Evolutionary conservation across 2,797 vertebrate genomes (phyloP), one percentile per base, ranked within the genome.

Genomic region (Eulemur rubriventer): DNA sequence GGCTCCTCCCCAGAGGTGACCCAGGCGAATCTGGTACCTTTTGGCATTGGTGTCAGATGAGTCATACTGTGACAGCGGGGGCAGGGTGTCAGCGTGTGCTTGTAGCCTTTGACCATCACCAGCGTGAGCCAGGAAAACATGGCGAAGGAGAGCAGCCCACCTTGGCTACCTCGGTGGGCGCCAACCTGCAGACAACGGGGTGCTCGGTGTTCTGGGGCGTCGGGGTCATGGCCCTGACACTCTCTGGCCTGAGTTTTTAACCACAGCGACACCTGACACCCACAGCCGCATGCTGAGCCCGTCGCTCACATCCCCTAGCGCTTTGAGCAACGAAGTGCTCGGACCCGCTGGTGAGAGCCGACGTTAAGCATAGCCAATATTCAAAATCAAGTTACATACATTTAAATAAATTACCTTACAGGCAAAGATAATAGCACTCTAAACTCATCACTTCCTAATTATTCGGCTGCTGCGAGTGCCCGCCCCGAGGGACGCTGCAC

Each of bases 121-220:
- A 98, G 97, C 0, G 98, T 99, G 98, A 99, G 98, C 99, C 99
- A 99, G 89, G 98, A 92, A 91, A 98, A 99, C 0, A 98, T 98
- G 7, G 98, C 24, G 5, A 99, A 99, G 52, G 99, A 99, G 78
- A 99, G 91, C 50, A 99, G 98, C 99, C 99, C 0, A 98, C 99
- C 4, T 98, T 98, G 55, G 99, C 99, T 57, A 99, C 1, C 1
- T 99, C 98, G 89, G 99, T 98, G 48, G 98, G 83, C 35, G 99
- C 98, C 87, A 97, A 91, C 73, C 94, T 91, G 20, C 46, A 85
- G 63, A 75, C 50, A 69, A 89, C 3, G 22, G 93, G 65, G 13
- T 0, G 1, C 14, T 63, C 7, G 0, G 26, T 30, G 72, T 52
- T 55, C 63, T 28, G 16, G 28, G 35, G 20, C 14, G 8, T 4